A percentile compares a stretch with the other conserved stretches of the same genome.
Conservation (phyloP, 2,113 vertebrate species). For the Eudyptes chrysolophus region DNA sequence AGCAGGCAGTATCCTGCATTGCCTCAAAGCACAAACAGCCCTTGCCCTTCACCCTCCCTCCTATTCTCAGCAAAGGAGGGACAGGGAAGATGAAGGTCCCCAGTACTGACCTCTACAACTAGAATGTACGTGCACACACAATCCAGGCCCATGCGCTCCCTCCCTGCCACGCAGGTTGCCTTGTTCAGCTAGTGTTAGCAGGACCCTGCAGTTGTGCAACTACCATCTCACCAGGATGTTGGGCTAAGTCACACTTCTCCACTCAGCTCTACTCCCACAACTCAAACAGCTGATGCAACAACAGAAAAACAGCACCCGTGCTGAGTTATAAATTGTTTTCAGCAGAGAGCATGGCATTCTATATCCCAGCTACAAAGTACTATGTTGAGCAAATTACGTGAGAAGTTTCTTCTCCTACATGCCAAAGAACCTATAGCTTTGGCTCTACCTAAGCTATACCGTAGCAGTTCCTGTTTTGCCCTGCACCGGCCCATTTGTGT, state of each 20-base stretch:
- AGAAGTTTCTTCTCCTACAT: not conserved
- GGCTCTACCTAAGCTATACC: not conserved
- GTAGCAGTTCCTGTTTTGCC: not conserved
- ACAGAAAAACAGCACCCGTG: not conserved
- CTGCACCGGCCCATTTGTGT: not conserved
- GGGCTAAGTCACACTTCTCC: not conserved
- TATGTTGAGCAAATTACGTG: not conserved
- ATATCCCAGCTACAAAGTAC: not conserved
- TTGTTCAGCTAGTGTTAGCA: not conserved
- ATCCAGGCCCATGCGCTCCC: accelerated
- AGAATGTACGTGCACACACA: accelerated
- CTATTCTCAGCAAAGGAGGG: not conserved
- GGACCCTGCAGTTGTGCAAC: not conserved
- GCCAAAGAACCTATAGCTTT: not conserved
- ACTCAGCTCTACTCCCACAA: not conserved
- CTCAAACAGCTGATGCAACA: not conserved
- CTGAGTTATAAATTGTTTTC: not conserved
- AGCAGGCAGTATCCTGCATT: not conserved
- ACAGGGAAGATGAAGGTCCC: not conserved
- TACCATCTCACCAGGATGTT: not conserved
- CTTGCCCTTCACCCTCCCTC: not conserved
- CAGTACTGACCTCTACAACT: not conserved
- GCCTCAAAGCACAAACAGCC: not conserved
- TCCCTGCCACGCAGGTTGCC: not conserved
- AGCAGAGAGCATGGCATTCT: not conserved